phyloP scores from a whole-genome alignment of 2,888 invertebrate species.

The Eretmocerus hayati region DNA sequence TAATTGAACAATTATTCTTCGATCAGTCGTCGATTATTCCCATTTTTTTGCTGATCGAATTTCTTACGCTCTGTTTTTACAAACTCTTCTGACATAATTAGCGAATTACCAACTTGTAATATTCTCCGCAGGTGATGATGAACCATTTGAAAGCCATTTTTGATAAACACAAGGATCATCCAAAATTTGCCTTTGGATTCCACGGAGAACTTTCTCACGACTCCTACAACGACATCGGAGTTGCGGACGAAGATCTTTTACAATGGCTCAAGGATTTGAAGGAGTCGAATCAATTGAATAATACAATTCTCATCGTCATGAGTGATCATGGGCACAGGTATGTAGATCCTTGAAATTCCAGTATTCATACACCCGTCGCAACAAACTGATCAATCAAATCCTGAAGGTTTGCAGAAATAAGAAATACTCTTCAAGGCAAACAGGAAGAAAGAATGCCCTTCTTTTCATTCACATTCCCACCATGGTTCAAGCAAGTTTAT shows the following conservation, averaged over 20 bases:
- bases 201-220: constrained; percentile 86
- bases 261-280: constrained; percentile 60
- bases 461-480: constrained; percentile 72
- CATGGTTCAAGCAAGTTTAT: constrained; percentile 57
- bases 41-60: too few relatives aligned
- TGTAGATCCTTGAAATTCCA: constrained; percentile 1
- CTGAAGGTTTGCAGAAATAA: constrained; percentile 67
- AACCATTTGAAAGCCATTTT: constrained; percentile 52
- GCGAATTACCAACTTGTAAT: too few relatives aligned
- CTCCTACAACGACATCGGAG: constrained; percentile 70
- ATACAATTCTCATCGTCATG: constrained; percentile 81
- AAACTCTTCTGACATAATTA: neutral
- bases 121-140: constrained; percentile 51
- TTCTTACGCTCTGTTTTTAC: neutral
- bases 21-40: too few relatives aligned
- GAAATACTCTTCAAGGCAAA: constrained; percentile 84
- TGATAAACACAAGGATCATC: constrained; percentile 58
- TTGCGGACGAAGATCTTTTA: constrained; percentile 67
- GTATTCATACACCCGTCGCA: neutral
- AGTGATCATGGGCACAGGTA: constrained; percentile 88
- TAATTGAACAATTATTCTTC: too few relatives aligned
- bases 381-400: too few relatives aligned
- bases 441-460: constrained; percentile 86
- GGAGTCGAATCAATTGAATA: constrained; percentile 59
- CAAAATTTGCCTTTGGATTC: constrained; percentile 81